Evolutionary conservation across 2,888 invertebrate species (phyloP).

Genomic region (Periphyllus acericola): DNA sequence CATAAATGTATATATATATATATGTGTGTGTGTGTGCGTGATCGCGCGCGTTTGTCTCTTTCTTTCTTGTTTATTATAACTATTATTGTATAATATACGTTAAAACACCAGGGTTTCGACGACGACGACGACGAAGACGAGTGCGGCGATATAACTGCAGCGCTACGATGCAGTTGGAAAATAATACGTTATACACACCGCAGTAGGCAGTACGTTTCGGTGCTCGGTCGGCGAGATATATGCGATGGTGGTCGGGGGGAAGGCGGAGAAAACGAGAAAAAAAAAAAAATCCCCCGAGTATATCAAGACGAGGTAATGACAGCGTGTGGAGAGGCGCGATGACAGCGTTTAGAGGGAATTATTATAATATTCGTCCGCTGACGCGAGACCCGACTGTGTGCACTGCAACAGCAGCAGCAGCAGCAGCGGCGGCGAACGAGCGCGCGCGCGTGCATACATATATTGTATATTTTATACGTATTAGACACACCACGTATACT

Average conservation of each 20-base stretch:
- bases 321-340: slow-evolving; percentile 41
- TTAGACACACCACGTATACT: background rate
- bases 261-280: background rate
- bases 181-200: too few species aligned
- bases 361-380: background rate
- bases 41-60: background rate
- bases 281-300: slow-evolving; percentile 23
- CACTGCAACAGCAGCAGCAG: too few species aligned
- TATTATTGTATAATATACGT: background rate
- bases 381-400: background rate
- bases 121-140: background rate
- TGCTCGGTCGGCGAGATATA: too few species aligned
- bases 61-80: slow-evolving; percentile 12
- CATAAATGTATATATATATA: background rate
- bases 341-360: slow-evolving; percentile 59
- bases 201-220: too few species aligned
- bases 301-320: slow-evolving; percentile 58
- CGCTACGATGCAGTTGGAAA: too few species aligned
- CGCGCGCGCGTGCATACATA: background rate
- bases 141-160: background rate
- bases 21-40: background rate
- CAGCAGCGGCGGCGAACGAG: background rate
- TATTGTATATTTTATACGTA: background rate
- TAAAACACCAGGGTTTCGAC: background rate
- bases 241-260: background rate